These are phyloP conservation scores for Lithophane leautieri DNA, from an alignment of 2,888 invertebrate genomes.

Conservation along the genomic window DNA sequence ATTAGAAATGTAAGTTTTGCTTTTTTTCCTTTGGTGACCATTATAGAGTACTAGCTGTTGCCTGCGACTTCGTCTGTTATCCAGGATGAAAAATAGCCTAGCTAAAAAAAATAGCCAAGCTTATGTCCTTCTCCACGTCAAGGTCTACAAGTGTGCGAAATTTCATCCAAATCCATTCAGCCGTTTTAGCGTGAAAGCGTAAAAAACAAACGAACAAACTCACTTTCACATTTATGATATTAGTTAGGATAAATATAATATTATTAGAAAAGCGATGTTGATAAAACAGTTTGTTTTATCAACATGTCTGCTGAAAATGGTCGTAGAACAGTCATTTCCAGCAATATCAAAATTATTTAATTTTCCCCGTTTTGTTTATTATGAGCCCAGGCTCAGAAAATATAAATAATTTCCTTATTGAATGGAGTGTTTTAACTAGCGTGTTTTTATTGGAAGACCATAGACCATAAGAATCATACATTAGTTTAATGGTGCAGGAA, in stretches of 20 bases:
- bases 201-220: too few relatives aligned
- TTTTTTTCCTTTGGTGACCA: background rate
- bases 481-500: constrained; percentile 2
- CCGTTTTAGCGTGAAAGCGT: too few relatives aligned
- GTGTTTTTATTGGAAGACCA: background rate
- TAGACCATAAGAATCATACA: background rate
- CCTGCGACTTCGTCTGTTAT: too few relatives aligned
- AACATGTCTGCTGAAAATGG: background rate
- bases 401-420: constrained; percentile 23
- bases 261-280: background rate
- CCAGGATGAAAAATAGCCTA: too few relatives aligned
- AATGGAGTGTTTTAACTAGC: background rate
- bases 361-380: constrained; percentile 1
- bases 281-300: background rate
- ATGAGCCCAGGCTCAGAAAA: background rate
- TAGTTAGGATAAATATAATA: background rate
- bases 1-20: background rate
- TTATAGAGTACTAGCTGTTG: background rate
- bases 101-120: too few relatives aligned
- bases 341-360: background rate
- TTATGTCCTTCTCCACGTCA: too few relatives aligned
- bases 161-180: too few relatives aligned
- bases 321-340: background rate
- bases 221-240: too few relatives aligned
- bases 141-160: too few relatives aligned